Conservation (phyloP, 2,113 vertebrate genomes). For the Lampris incognitus region DNA sequence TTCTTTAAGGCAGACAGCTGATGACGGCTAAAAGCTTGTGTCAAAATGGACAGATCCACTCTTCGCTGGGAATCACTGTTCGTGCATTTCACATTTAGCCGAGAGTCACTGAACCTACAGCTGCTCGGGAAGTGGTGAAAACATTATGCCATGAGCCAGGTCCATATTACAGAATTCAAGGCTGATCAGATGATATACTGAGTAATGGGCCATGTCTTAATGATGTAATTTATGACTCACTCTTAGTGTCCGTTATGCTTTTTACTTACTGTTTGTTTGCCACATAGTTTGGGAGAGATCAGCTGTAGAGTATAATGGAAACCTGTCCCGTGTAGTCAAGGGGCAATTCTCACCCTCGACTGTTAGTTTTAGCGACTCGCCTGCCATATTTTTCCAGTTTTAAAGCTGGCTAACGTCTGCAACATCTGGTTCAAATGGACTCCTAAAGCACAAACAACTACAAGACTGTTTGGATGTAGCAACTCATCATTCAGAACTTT, state of each 20-base stretch:
- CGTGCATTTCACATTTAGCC: slow-evolving; percentile 19
- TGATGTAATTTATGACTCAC: slow-evolving; percentile 29
- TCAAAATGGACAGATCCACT: background rate
- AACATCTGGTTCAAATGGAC: slow-evolving; percentile 73
- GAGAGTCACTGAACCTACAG: slow-evolving; percentile 22
- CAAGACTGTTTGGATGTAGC: slow-evolving; percentile 43
- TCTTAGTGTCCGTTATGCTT: slow-evolving; percentile 15
- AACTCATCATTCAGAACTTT: slow-evolving; percentile 47
- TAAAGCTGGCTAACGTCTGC: slow-evolving; percentile 67
- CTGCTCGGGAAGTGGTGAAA: slow-evolving; percentile 29
- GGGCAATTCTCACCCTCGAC: slow-evolving; percentile 60
- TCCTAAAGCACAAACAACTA: slow-evolving; percentile 56
- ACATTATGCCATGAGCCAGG: slow-evolving; percentile 23
- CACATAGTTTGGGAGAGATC: slow-evolving; percentile 57
- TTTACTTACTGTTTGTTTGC: slow-evolving; percentile 29
- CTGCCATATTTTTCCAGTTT: slow-evolving; percentile 66
- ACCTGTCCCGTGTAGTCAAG: slow-evolving; percentile 42
- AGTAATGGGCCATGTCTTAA: slow-evolving; percentile 30
- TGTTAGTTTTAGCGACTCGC: slow-evolving; percentile 69
- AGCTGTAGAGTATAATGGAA: slow-evolving; percentile 58
- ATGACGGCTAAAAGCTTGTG: background rate
- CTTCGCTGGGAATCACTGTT: slow-evolving; percentile 22
- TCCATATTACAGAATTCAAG: slow-evolving; percentile 35
- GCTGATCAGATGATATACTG: slow-evolving; percentile 34
- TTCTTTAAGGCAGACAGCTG: background rate